Conservation (phyloP, 2,113 vertebrate genomes). For the Muntiacus muntjak region DNA sequence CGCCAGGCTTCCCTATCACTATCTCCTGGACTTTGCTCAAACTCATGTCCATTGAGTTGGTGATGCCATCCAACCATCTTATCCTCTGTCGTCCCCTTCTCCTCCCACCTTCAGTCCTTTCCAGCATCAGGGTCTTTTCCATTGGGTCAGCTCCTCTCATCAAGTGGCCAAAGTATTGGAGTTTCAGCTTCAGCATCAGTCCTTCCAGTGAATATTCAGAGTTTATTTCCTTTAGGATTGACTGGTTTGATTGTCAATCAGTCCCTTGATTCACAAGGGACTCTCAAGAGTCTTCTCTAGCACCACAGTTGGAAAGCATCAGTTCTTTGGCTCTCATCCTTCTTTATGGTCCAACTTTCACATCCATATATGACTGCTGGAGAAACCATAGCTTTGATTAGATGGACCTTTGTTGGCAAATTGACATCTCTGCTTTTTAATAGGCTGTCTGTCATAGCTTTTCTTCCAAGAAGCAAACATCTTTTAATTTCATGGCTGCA, state of each 20-base stretch:
- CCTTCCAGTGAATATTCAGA: neutral
- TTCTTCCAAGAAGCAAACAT: neutral
- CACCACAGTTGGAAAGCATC: neutral
- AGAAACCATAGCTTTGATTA: neutral
- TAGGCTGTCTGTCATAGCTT: neutral
- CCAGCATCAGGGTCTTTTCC: neutral
- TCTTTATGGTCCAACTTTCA: neutral
- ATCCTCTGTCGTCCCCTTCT: neutral
- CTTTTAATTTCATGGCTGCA: neutral
- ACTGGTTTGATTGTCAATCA: neutral
- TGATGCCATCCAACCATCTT: neutral
- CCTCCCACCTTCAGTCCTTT: neutral
- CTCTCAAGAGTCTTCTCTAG: neutral
- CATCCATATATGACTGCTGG: neutral
- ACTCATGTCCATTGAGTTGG: neutral
- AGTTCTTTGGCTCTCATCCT: accelerated
- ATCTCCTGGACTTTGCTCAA: neutral
- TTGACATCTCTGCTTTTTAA: neutral
- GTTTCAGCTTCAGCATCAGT: neutral
- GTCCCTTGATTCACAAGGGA: neutral
- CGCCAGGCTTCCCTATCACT: neutral
- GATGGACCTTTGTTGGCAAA: neutral
- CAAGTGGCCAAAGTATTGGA: neutral
- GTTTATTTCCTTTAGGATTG: neutral
- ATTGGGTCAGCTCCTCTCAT: neutral